Percentiles rank a stretch among this genome's conserved stretches.
Evolutionary conservation across 1,140 invertebrate species (phyloP).

Genomic region (Drosophila repleta): DNA sequence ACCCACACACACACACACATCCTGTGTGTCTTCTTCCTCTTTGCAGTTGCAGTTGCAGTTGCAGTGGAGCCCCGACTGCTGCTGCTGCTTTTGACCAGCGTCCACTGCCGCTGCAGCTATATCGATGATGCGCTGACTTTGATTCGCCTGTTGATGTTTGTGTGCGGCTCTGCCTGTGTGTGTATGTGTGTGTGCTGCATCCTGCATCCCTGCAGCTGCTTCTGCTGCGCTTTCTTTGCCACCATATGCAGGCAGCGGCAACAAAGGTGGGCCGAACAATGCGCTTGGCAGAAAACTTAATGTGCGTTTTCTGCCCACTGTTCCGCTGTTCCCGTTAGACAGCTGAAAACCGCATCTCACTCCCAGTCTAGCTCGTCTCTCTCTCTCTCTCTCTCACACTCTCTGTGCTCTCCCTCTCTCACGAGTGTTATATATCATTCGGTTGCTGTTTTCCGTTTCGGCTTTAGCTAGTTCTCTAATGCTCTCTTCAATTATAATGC

Average conservation of each 20-base stretch:
- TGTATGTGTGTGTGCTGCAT: conserved; percentile 18
- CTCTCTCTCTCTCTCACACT: conserved; percentile 3
- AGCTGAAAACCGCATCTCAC: conserved; percentile 1
- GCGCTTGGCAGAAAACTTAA: conserved; percentile 67
- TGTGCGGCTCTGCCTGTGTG: conserved; percentile 8
- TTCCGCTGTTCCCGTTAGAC: conserved; percentile 27
- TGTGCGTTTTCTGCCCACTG: conserved; percentile 57
- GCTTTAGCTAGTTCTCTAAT: conserved; percentile 32
- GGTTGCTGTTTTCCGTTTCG: conserved; percentile 6
- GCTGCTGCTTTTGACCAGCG: conserved; percentile 38
- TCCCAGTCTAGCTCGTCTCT: background rate
- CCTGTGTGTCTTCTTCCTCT: background rate
- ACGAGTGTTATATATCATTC: conserved; percentile 10
- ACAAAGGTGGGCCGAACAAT: conserved; percentile 43
- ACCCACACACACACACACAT: background rate
- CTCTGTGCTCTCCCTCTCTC: conserved; percentile 8
- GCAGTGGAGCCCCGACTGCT: background rate
- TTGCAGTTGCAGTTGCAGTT: background rate
- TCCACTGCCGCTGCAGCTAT: conserved; percentile 47
- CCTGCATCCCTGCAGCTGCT: conserved; percentile 25
- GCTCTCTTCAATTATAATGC: conserved; percentile 50
- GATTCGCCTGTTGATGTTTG: conserved; percentile 59
- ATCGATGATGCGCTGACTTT: conserved; percentile 79
- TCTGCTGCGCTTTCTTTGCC: conserved; percentile 64
- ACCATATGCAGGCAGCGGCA: conserved; percentile 41